These are phyloP conservation scores for Pseudonaja textilis DNA, from an alignment of 2,113 vertebrate species.

Conservation along the genomic window DNA sequence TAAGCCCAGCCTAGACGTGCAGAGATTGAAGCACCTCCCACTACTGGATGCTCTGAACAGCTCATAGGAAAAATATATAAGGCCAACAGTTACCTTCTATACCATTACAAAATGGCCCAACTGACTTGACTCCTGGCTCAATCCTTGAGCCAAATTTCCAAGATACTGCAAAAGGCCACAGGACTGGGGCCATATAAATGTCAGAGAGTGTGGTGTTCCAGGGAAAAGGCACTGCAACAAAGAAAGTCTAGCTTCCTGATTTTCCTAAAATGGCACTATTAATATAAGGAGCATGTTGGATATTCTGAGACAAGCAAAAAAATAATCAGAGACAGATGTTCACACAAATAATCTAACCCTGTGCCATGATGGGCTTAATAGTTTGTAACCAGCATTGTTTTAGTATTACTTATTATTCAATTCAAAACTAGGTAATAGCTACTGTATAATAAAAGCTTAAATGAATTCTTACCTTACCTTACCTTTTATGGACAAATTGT, in stretches of 20 bases:
- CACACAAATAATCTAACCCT: not conserved
- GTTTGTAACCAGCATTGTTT: not conserved
- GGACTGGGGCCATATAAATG: not conserved
- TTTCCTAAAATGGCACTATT: not conserved
- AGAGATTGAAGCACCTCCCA: no score
- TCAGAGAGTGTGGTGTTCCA: not conserved
- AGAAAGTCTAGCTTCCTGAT: not conserved
- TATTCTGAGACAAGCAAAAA: not conserved
- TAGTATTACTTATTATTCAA: not conserved
- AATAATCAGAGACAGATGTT: not conserved
- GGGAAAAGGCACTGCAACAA: not conserved
- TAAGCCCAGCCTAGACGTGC: no score
- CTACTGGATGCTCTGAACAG: no score
- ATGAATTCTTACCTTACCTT: fast-evolving
- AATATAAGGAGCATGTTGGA: not conserved
- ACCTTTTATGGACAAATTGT: not conserved
- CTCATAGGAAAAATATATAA: not conserved
- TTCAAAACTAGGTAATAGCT: not conserved
- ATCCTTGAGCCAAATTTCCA: not conserved
- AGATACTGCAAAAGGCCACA: not conserved
- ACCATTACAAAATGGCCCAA: not conserved
- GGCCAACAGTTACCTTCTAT: not conserved
- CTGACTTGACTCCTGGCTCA: not conserved
- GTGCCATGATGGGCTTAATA: not conserved
- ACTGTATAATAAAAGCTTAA: not conserved